Evolutionary conservation across 2,888 invertebrate species (phyloP), one percentile per base, ranked within the genome.

Genomic region (Neria commutata): DNA sequence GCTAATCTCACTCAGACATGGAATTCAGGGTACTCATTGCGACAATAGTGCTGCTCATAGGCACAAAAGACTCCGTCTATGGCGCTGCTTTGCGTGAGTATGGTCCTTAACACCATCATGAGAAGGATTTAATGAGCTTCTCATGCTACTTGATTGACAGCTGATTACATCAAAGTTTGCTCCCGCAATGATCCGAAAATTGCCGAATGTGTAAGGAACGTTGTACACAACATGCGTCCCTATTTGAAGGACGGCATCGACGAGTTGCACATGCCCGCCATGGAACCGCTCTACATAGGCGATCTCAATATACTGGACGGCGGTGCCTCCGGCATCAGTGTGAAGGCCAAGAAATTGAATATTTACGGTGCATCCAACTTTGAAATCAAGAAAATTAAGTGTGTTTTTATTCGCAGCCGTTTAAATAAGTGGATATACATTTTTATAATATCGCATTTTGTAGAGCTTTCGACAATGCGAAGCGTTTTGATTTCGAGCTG

Each of bases 241-340:
- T 83, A 86, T 60, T 77, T 92, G 26, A 81, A 81, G 0, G 73
- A 82, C 4, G 92, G 91, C 8, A 88, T 92, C 34, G 85, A 87
- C 1, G 88, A 88, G 69, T 78, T 91, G 6, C 84, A 85, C 25
- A 86, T 91, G 11, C 91, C 91, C 0, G 83, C 87, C 0, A 81
- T 90, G 67, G 91, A 92, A 63, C 92, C 92, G 0, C 85, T 92
- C 60, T 81, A 78, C 23, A 84, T 92, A 11, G 89, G 91, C 0
- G 86, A 87, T 29, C 81, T 91, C 53, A 86, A 86, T 59, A 86
- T 91, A 52, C 86, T 88, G 72, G 86, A 90, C 65, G 87, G 87
- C 0, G 73, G 80, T 23, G 61, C 69, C 2, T 57, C 56, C 1
- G 58, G 51, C 11, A 67, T 80, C 3, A 77, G 74, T 24, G 76